Evolutionary conservation across 2,888 invertebrate species (phyloP), one percentile per base, ranked within the genome.

Genomic region (Sepiola atlantica): DNA sequence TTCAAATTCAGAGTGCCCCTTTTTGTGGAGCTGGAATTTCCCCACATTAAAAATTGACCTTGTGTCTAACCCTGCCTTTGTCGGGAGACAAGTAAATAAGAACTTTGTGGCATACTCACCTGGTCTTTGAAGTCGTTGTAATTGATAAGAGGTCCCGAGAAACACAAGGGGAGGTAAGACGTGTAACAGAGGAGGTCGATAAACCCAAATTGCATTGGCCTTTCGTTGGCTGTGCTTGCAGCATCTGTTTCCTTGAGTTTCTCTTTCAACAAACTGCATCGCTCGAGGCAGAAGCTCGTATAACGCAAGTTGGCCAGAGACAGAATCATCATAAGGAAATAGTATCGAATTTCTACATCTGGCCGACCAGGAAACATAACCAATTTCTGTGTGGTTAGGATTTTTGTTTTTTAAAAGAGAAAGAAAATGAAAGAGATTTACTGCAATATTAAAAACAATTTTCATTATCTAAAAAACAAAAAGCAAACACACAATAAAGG

Each of bases 161-260:
- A 98, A 95, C 98, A 97, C n/a, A 98, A 98, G 35, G 99, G 99
- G 94, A 99, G 98, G 97, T 99, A 99, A 94, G 99, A 98, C 94
- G 98, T 98, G 97, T 99, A 99, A 35, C 98, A 98, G 94, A 98
- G 97, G 96, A 98, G 95, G 98, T 98, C 94, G 97, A 95, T 54
- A 96, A 96, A 94, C 95, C 96, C 94, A 94, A 92, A 92, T n/a
- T 95, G 95, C 16, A 94, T 77, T 91, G 94, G 18, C 90, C 16
- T 24, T 90, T 91, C 24, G 32, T 94, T 35, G 21, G 20, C 35
- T 35, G 21, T 54, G 32, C 28, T 90, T 32, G 2, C 20, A 28
- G 16, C 28, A 24, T n/a, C 55, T 94, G 55, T 20, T 32, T 94
- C 24, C 32, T 55, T 54, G 54, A 24, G 45, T 28, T 16, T 55